Evolutionary conservation across 2,113 vertebrate species (phyloP), one percentile per base, ranked within the genome.

Genomic region (Pituophis catenifer): DNA sequence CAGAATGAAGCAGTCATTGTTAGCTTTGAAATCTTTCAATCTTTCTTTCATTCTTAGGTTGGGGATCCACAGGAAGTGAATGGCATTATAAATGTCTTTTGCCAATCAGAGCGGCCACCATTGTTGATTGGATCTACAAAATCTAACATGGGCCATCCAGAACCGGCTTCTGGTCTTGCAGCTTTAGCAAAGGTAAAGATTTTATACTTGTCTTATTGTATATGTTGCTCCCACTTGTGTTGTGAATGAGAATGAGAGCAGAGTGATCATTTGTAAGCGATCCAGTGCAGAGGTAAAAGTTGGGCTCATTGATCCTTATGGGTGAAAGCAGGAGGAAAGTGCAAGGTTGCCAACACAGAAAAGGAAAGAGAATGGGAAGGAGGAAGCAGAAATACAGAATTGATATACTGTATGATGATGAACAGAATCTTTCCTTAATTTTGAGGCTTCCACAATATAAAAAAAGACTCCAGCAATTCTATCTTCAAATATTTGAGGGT

Each of bases 131-230:
- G 99, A 53, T 99, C 99, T 94, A 99, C 98, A 86, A 99, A 99
- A 96, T 99, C 99, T 75, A 99, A 99, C 97, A 99, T 99, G 99
- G 99, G 99, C 38, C 99, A 99, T 92, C 97, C 99, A 1, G 99
- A 99, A 96, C 99, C 99, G 1, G 99, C 99, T 8, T 99, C 99
- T 0, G 99, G 99, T 52, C 98, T 99, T 81, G 98, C 98, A 8
- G 99, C 98, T 0, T 96, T 99, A 89, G 97, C 98, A 88, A 99
- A 99, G 98, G 99, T 99, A 95, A 98, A 38, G 0, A 52, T 62
- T 9, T 50, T 19, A 24, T 48, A 17, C 9, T 62, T 8, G 19
- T 38, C 8, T 38, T 50, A 9, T 44, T 55, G 9, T 1, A 19
- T 38, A 85, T 50, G 24, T 53, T 21, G 9, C 3, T 21, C 13